Evolutionary conservation across 2,797 vertebrate species (phyloP).

Genomic region (Sarcophilus harrisii): DNA sequence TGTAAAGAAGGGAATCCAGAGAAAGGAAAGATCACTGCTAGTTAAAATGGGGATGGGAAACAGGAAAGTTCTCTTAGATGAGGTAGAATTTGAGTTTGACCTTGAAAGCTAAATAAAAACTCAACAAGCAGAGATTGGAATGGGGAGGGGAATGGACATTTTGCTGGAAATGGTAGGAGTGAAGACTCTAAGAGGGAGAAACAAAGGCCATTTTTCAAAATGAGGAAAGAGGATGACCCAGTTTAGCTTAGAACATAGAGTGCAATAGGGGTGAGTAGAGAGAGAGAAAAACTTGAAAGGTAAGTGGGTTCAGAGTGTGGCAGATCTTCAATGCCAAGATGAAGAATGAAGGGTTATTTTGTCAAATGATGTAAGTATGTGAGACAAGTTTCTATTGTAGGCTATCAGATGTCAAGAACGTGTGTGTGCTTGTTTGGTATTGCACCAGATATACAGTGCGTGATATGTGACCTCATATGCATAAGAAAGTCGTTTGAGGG

Average conservation of each 20-base stretch:
- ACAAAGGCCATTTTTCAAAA: background rate
- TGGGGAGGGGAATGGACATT: background rate
- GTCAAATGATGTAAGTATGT: background rate
- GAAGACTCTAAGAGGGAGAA: background rate
- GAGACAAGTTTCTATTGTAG: background rate
- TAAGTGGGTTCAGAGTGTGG: background rate
- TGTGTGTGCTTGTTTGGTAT: background rate
- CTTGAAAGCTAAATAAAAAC: background rate
- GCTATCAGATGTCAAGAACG: background rate
- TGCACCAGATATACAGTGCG: background rate
- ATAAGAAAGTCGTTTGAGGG: conserved; percentile 24
- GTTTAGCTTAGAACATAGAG: background rate
- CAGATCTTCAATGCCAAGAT: background rate
- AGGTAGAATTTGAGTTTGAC: background rate
- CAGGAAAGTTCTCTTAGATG: background rate
- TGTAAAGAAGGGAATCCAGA: background rate
- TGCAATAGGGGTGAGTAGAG: background rate
- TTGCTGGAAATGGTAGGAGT: background rate
- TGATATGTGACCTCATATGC: conserved; percentile 13
- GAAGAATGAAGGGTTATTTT: background rate
- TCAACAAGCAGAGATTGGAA: background rate
- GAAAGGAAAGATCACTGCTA: background rate
- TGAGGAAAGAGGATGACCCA: background rate
- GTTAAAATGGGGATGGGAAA: background rate
- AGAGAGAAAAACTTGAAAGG: background rate